phyloP scores from a whole-genome alignment of 2,797 vertebrate genomes.

The Halcyon leucocephala region DNA sequence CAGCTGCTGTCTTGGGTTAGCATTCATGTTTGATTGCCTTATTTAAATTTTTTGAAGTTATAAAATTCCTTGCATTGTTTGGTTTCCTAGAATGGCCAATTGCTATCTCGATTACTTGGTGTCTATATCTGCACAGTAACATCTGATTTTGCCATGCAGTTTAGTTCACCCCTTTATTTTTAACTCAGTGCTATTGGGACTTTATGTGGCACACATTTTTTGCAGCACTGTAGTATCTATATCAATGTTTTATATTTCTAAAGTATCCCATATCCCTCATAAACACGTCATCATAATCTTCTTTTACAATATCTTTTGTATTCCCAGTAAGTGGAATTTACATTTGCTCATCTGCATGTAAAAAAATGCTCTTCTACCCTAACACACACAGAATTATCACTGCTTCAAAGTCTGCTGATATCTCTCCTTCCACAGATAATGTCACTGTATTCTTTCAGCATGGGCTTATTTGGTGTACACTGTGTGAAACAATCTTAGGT shows the following conservation, averaged over 20 bases:
- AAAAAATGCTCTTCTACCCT: constrained; percentile 45
- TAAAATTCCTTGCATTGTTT: constrained; percentile 35
- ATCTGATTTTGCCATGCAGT: constrained; percentile 54
- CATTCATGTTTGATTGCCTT: constrained; percentile 70
- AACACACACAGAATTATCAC: constrained; percentile 46
- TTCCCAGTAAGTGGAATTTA: constrained; percentile 41
- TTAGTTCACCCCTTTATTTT: constrained; percentile 59
- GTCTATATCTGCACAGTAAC: constrained; percentile 56
- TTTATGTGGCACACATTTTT: constrained; percentile 54
- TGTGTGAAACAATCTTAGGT: constrained; percentile 35
- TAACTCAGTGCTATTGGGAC: constrained; percentile 47
- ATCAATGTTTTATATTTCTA: constrained; percentile 48
- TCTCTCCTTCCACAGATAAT: constrained; percentile 63
- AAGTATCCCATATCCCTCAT: constrained; percentile 52
- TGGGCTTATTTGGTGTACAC: constrained; percentile 20
- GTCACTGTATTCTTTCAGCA: constrained; percentile 36
- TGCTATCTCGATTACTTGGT: constrained; percentile 18
- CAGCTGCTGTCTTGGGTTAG: constrained; percentile 70
- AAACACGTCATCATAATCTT: constrained; percentile 48
- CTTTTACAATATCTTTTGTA: constrained; percentile 52
- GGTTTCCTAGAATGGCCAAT: constrained; percentile 44
- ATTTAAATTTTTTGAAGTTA: constrained; percentile 51
- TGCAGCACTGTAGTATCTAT: constrained; percentile 31
- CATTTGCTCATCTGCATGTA: constrained; percentile 66
- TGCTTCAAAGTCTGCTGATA: constrained; percentile 66